These are phyloP conservation scores for Camponotus pennsylvanicus DNA, from an alignment of 1,140 invertebrate species.

Conservation along the genomic window DNA sequence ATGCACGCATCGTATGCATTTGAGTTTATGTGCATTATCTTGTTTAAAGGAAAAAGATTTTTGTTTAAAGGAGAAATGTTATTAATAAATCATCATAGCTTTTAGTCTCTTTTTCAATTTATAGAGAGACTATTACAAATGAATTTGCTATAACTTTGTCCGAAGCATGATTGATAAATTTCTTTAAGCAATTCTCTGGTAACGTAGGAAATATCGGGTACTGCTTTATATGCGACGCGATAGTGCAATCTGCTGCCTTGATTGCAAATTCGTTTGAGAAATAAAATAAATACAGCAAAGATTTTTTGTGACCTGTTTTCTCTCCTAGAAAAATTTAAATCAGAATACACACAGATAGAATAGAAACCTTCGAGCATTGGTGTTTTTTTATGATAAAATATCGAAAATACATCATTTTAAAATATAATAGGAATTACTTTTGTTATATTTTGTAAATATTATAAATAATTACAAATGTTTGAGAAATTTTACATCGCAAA, in stretches of 20 bases:
- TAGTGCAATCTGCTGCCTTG: not conserved
- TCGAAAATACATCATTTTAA: too few relatives aligned
- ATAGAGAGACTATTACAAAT: not conserved
- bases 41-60: not conserved
- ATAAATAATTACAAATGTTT: conserved; percentile 1
- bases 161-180: not conserved
- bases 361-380: too few relatives aligned
- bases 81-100: not conserved
- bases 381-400: too few relatives aligned
- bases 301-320: too few relatives aligned
- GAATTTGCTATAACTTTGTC: not conserved
- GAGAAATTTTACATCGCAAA: not conserved
- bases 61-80: not conserved
- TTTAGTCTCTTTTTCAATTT: conserved; percentile 18
- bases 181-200: not conserved
- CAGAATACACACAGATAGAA: too few relatives aligned
- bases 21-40: not conserved
- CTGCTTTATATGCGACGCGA: not conserved
- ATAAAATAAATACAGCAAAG: not conserved
- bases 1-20: not conserved
- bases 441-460: conserved; percentile 13
- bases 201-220: conserved; percentile 2
- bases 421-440: not conserved
- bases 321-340: too few relatives aligned
- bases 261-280: conserved; percentile 19